Evolutionary conservation across 2,797 vertebrate genomes (phyloP).

Genomic region (Lophura swinhoii): DNA sequence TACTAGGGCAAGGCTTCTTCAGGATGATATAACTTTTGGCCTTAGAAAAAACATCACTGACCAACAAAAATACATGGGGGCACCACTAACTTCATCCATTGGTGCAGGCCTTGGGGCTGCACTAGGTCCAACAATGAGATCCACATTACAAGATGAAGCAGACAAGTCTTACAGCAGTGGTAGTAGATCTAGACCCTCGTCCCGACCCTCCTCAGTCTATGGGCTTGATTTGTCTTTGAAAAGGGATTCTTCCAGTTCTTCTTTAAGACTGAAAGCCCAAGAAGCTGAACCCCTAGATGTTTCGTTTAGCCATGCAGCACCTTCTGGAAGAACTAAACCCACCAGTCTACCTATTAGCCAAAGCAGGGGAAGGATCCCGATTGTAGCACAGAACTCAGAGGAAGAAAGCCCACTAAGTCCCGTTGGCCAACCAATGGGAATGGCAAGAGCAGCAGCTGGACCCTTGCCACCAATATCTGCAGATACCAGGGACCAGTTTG

Average conservation of each 20-base stretch:
- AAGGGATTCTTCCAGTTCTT: constrained; percentile 95
- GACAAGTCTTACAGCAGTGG: constrained; percentile 93
- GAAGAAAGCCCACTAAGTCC: constrained; percentile 98
- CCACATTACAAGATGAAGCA: constrained; percentile 88
- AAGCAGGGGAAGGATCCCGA: constrained; percentile 96
- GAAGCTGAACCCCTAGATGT: constrained; percentile 93
- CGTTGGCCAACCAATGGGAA: constrained; percentile 99
- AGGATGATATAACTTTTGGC: constrained; percentile 98
- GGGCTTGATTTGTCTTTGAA: constrained; percentile 97
- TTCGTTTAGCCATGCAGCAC: constrained; percentile 87
- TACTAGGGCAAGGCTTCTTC: constrained; percentile 92
- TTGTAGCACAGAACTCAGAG: constrained; percentile 98
- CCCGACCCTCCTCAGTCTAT: constrained; percentile 97
- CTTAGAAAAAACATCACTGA: constrained; percentile 96
- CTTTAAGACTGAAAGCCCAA: constrained; percentile 92
- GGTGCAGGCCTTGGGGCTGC: constrained; percentile 89
- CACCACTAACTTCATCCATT: constrained; percentile 86
- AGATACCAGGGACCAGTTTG: constrained; percentile 98
- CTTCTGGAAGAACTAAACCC: constrained; percentile 93
- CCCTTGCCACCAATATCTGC: constrained; percentile 98
- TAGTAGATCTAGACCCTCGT: constrained; percentile 93
- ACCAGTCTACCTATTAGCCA: constrained; percentile 98
- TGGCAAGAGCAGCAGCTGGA: constrained; percentile 97
- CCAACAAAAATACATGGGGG: constrained; percentile 95
- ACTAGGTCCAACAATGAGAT: constrained; percentile 85